Conservation (phyloP, 2,113 vertebrate genomes). For the Seriola dumerili region DNA sequence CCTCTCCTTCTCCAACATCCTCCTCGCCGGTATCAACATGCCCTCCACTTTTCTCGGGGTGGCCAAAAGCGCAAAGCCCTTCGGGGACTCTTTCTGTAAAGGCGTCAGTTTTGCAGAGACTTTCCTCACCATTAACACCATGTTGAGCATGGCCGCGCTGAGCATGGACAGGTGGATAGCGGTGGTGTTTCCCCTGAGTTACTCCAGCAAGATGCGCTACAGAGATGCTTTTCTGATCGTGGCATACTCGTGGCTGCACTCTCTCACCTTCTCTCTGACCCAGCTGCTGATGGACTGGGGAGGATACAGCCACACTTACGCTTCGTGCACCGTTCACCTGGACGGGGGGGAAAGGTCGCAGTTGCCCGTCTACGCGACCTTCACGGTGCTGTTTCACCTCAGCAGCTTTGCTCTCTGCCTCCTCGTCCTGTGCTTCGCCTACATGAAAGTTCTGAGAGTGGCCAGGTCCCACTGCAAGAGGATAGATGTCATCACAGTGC, state of each 20-base stretch:
- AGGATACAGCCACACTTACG: constrained; percentile 84
- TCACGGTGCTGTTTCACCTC: constrained; percentile 85
- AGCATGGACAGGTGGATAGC: constrained; percentile 89
- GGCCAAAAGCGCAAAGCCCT: constrained; percentile 73
- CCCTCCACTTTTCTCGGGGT: constrained; percentile 84
- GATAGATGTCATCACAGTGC: constrained; percentile 87
- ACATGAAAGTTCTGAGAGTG: constrained; percentile 86
- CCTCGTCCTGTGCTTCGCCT: constrained; percentile 85
- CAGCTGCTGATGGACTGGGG: constrained; percentile 85
- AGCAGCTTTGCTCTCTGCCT: constrained; percentile 85
- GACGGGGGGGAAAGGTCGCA: constrained; percentile 56
- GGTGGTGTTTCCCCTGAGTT: constrained; percentile 87
- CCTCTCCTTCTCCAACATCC: constrained; percentile 86
- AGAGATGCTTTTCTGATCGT: constrained; percentile 84
- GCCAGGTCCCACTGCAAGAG: constrained; percentile 87
- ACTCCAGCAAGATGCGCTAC: constrained; percentile 87
- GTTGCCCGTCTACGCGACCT: constrained; percentile 81
- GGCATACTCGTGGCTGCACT: constrained; percentile 85
- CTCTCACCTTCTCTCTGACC: constrained; percentile 82
- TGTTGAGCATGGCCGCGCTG: constrained; percentile 88
- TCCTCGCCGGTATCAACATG: constrained; percentile 86
- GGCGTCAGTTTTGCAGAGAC: constrained; percentile 85
- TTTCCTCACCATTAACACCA: constrained; percentile 85
- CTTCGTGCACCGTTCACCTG: constrained; percentile 86
- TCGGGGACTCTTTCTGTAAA: constrained; percentile 80